phyloP scores from a whole-genome alignment of 2,888 invertebrate species.

The Apotomis turbidana region DNA sequence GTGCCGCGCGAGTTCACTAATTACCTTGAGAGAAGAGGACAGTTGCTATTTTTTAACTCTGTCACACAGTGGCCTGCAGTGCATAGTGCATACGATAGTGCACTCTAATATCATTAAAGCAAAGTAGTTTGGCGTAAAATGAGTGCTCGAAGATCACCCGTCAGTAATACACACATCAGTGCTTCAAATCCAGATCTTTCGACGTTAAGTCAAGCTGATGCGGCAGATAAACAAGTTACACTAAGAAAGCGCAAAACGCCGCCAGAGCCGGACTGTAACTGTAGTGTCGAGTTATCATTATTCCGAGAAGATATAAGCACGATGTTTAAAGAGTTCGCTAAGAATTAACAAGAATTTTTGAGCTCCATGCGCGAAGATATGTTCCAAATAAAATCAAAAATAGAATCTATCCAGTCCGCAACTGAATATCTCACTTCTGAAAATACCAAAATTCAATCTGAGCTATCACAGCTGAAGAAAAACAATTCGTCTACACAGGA shows the following conservation, averaged over 20 bases:
- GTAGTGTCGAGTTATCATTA: conserved; percentile 7
- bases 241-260: background rate
- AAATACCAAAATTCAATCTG: background rate
- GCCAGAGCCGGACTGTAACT: conserved; percentile 10
- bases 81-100: background rate
- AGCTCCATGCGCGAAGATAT: background rate
- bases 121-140: background rate
- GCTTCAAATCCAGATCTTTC: background rate
- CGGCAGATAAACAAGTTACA: background rate
- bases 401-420: conserved; percentile 1
- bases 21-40: conserved; percentile 7
- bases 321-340: background rate
- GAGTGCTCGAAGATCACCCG: background rate
- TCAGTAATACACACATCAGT: background rate
- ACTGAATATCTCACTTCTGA: conserved; percentile 5
- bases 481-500: background rate
- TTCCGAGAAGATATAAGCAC: conserved; percentile 5
- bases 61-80: background rate
- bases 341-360: background rate
- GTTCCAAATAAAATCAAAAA: conserved; percentile 8
- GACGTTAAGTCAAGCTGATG: background rate
- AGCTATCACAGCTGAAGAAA: conserved; percentile 1
- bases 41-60: conserved; percentile 15
- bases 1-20: conserved; percentile 2
- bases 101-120: background rate